Conservation (phyloP, 2,888 invertebrate genomes). For the Andrena trimmerana region DNA sequence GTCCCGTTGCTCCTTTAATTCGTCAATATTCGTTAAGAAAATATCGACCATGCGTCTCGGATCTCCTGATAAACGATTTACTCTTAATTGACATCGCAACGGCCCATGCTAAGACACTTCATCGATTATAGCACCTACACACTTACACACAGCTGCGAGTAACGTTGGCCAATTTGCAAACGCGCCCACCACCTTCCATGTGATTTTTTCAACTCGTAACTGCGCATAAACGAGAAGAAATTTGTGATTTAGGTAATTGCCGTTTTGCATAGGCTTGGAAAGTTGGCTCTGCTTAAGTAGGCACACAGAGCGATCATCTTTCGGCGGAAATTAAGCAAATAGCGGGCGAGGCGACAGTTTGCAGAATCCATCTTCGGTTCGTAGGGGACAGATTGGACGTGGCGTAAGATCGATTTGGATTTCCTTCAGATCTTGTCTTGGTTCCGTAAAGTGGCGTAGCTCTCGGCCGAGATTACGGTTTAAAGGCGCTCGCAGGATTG, state of each 20-base stretch:
- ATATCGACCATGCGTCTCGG: not conserved
- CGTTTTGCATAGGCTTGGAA: too few relatives aligned
- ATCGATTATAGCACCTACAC: too few relatives aligned
- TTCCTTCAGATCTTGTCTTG: slow-evolving; percentile 6
- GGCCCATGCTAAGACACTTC: not conserved
- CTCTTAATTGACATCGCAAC: slow-evolving; percentile 11
- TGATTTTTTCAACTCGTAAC: too few relatives aligned
- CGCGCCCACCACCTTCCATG: too few relatives aligned
- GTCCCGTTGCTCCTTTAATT: slow-evolving; percentile 15
- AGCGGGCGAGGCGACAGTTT: slow-evolving; percentile 1
- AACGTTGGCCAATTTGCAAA: too few relatives aligned
- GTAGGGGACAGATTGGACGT: not conserved
- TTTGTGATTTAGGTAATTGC: too few relatives aligned
- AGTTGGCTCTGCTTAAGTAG: not conserved
- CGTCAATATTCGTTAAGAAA: slow-evolving; percentile 23
- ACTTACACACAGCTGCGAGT: too few relatives aligned
- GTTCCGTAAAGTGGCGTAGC: not conserved
- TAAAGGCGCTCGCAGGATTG: slow-evolving; percentile 33
- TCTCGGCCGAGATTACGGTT: slow-evolving; percentile 16
- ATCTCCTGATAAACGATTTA: slow-evolving; percentile 3
- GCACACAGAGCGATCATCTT: not conserved
- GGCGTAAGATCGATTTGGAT: slow-evolving; percentile 18
- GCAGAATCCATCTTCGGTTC: slow-evolving; percentile 14
- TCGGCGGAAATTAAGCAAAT: not conserved
- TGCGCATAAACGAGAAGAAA: too few relatives aligned